Evolutionary conservation across 1,140 invertebrate species (phyloP).

Genomic region (Bombus sylvicola): DNA sequence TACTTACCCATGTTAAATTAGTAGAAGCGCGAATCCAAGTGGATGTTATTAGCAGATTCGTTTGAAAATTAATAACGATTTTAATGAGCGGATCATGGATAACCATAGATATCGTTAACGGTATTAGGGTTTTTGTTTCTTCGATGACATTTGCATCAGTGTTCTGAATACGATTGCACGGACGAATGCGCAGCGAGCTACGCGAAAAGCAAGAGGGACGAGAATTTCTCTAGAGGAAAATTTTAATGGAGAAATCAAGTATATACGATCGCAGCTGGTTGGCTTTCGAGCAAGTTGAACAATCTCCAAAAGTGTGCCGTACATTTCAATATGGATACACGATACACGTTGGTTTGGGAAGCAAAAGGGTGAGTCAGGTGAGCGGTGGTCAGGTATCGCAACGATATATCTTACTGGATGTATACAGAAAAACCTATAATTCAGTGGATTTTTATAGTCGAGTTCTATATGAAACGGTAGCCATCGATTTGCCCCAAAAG

Average conservation of each 20-base stretch:
- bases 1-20: background rate
- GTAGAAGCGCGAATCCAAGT: background rate
- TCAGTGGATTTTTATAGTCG: conserved; percentile 61
- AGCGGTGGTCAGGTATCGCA: conserved; percentile 23
- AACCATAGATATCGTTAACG: background rate
- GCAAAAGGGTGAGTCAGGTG: conserved; percentile 13
- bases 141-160: background rate
- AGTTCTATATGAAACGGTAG: conserved; percentile 41
- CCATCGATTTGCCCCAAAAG: conserved; percentile 41
- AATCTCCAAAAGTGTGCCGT: conserved; percentile 58
- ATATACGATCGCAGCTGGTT: conserved; percentile 53
- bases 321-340: conserved; percentile 54
- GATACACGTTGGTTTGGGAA: background rate
- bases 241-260: conserved; percentile 67
- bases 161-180: background rate
- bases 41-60: no score
- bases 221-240: conserved; percentile 48
- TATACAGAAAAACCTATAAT: conserved; percentile 49
- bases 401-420: background rate
- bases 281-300: conserved; percentile 29
- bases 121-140: no score
- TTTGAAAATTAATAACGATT: conserved; percentile 13
- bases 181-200: background rate
- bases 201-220: background rate
- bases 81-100: background rate